phyloP scores from a whole-genome alignment of 2,113 vertebrate species.

The Osmerus mordax region DNA sequence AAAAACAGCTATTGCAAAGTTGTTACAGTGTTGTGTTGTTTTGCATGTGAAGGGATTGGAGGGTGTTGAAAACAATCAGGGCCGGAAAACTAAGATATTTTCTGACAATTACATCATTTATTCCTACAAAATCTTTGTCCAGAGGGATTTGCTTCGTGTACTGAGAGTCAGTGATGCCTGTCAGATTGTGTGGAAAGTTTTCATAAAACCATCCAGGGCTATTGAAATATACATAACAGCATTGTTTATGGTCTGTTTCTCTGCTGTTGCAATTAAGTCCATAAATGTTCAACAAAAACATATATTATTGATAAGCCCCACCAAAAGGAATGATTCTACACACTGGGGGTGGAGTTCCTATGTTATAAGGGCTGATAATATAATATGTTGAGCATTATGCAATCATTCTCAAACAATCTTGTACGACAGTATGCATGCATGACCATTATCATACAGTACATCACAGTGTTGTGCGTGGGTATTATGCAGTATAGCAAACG shows the following conservation, averaged over 20 bases:
- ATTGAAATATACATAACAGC: conserved; percentile 52
- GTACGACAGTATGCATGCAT: no score
- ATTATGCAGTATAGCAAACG: no score
- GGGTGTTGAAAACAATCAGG: conserved; percentile 25
- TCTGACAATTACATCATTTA: conserved; percentile 64
- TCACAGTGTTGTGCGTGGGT: no score
- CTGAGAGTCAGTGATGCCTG: conserved; percentile 46
- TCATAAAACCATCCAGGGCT: conserved; percentile 28
- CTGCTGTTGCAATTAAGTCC: conserved; percentile 35
- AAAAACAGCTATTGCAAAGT: conserved; percentile 36
- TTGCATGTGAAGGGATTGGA: no score
- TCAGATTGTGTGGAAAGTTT: conserved; percentile 40
- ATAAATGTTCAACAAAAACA: neutral
- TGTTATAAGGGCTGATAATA: no score
- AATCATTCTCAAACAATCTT: no score
- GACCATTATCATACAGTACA: no score
- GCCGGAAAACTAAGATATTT: conserved; percentile 49
- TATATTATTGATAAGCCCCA: conserved; percentile 30
- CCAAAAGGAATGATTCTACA: neutral
- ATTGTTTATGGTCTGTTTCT: conserved; percentile 50
- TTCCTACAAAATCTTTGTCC: conserved; percentile 41
- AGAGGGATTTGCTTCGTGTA: conserved; percentile 40
- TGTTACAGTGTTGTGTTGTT: conserved; percentile 46
- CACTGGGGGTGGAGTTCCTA: neutral
- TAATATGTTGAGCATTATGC: no score